A percentile compares a stretch with the other conserved stretches of the same genome.
Evolutionary conservation across 2,113 vertebrate genomes (phyloP).

Genomic region (Hyperopisus bebe): DNA sequence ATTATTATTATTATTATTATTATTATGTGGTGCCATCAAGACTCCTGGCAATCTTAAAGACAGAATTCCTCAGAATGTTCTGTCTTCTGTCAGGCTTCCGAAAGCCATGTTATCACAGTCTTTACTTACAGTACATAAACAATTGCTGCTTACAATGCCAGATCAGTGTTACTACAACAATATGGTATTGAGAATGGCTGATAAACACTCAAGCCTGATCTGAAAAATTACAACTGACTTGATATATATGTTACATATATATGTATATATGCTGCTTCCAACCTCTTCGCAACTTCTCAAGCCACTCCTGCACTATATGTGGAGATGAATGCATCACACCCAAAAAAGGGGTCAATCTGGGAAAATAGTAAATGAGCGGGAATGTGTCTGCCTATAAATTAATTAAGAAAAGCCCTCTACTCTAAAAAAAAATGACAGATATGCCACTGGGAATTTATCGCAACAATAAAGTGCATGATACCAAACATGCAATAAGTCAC

Average conservation of each 20-base stretch:
- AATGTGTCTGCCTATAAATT: neutral
- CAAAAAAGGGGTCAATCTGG: neutral
- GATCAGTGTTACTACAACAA: neutral
- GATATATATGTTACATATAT: neutral
- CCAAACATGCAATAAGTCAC: neutral
- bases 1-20: neutral
- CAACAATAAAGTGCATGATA: neutral
- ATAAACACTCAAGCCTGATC: neutral
- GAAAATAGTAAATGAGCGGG: neutral
- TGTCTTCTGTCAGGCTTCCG: neutral
- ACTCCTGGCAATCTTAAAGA: neutral
- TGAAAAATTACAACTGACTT: neutral
- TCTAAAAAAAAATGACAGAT: neutral
- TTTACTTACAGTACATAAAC: neutral
- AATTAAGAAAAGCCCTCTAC: neutral
- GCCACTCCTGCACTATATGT: neutral
- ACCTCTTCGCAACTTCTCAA: neutral
- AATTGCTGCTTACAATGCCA: neutral
- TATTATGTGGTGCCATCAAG: neutral
- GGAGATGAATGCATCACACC: neutral
- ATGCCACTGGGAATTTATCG: neutral
- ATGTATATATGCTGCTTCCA: neutral
- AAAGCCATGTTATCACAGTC: neutral
- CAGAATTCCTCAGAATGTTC: neutral
- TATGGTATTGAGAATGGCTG: neutral